Percentiles rank a stretch among this genome's conserved stretches.
These are phyloP conservation scores for Sebastes matsubarae DNA, from an alignment of 2,797 vertebrate species.

Conservation along the genomic window DNA sequence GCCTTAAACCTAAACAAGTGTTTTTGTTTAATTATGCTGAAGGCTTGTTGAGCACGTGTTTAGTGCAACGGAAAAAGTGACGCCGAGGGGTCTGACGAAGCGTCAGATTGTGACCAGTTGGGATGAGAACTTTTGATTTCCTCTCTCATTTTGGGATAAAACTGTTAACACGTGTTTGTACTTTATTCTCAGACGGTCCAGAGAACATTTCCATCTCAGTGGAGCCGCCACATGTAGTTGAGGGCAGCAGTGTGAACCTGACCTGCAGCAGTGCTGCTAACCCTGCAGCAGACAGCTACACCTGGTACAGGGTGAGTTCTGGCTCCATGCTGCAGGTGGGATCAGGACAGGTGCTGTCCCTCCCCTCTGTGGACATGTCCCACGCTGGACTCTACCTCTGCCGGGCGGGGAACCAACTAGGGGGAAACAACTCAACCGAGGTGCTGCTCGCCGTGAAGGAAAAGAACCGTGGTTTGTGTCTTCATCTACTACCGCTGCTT, in stretches of 20 bases:
- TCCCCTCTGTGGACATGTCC: slow-evolving; percentile 28
- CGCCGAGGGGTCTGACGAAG: too few species aligned
- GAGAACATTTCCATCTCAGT: slow-evolving; percentile 50
- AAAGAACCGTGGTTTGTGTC: slow-evolving; percentile 29
- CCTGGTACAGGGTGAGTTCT: slow-evolving; percentile 54
- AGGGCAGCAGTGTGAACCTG: slow-evolving; percentile 51
- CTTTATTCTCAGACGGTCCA: slow-evolving; percentile 49
- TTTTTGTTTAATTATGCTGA: too few species aligned
- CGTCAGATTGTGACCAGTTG: too few species aligned
- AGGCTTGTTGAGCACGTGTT: too few species aligned
- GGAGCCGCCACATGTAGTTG: not conserved
- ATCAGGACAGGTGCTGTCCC: slow-evolving; percentile 47
- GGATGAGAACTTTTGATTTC: not conserved
- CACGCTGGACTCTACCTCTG: slow-evolving; percentile 62
- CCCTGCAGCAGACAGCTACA: slow-evolving; percentile 59
- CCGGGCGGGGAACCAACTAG: slow-evolving; percentile 42
- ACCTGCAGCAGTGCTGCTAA: slow-evolving; percentile 63
- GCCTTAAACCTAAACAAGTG: too few species aligned
- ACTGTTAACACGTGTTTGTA: not conserved
- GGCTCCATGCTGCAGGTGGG: slow-evolving; percentile 27
- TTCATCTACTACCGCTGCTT: not conserved
- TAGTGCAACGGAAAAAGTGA: too few species aligned
- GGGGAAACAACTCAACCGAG: slow-evolving; percentile 48
- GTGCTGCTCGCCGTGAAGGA: slow-evolving; percentile 24
- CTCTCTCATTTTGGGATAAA: not conserved